phyloP scores from a whole-genome alignment of 92 coral and sea anemone genomes.

The Actinostola sp. region DNA sequence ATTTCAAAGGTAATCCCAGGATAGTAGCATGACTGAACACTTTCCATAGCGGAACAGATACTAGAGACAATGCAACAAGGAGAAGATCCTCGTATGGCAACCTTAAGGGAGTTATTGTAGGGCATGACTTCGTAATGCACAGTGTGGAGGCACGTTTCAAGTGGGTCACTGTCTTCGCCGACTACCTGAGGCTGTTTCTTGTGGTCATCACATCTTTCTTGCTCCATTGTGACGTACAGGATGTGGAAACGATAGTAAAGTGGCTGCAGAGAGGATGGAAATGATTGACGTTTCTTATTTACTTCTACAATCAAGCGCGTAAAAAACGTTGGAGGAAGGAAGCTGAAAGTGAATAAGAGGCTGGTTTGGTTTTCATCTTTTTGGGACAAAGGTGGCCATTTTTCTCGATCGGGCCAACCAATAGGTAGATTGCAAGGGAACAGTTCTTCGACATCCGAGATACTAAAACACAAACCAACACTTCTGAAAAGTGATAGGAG shows the following conservation, averaged over 20 bases:
- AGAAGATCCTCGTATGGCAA: slow-evolving; percentile 34
- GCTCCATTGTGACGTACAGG: slow-evolving; percentile 37
- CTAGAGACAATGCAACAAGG: slow-evolving; percentile 36
- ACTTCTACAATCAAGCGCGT: slow-evolving; percentile 36
- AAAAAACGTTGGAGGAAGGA: slow-evolving; percentile 36
- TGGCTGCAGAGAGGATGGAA: slow-evolving; percentile 31
- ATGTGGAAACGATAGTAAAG: slow-evolving; percentile 45
- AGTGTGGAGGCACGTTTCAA: slow-evolving; percentile 4
- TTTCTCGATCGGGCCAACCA: slow-evolving; percentile 54
- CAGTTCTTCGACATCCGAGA: too few relatives aligned
- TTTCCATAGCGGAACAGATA: slow-evolving; percentile 18
- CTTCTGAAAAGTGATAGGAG: too few relatives aligned
- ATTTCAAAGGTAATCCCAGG: slow-evolving; percentile 16
- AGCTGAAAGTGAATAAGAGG: slow-evolving; percentile 20
- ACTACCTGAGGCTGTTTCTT: neutral
- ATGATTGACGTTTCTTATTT: slow-evolving; percentile 11
- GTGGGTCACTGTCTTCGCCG: neutral
- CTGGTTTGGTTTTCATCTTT: slow-evolving; percentile 25
- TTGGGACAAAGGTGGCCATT: slow-evolving; percentile 39
- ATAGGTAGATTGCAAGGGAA: slow-evolving; percentile 45
- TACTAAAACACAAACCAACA: too few relatives aligned
- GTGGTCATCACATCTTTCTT: neutral
- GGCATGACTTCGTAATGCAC: slow-evolving; percentile 45
- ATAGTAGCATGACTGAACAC: slow-evolving; percentile 17
- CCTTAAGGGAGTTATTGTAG: slow-evolving; percentile 27